Percentiles rank a stretch among this genome's conserved stretches.
phyloP scores from a whole-genome alignment of 2,888 invertebrate species.

The Cabera pusaria region DNA sequence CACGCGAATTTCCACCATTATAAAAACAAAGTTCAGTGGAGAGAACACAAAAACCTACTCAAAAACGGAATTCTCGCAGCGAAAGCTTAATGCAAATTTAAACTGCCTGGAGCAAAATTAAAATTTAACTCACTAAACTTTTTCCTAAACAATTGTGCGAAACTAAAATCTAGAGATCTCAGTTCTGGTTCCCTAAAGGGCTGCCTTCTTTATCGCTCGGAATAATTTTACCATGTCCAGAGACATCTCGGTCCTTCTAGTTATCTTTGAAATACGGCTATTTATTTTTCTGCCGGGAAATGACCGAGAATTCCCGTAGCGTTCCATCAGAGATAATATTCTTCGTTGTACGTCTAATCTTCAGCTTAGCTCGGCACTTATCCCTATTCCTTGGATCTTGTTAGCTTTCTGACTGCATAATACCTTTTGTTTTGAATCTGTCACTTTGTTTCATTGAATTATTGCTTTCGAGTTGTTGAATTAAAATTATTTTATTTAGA shows the following conservation, averaged over 20 bases:
- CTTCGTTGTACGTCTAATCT: conserved; percentile 34
- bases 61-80: too few relatives aligned
- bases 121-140: too few relatives aligned
- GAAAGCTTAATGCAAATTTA: too few relatives aligned
- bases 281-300: conserved; percentile 26
- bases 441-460: conserved; percentile 22
- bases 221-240: conserved; percentile 25
- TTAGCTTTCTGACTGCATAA: conserved; percentile 36
- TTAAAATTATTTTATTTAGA: conserved; percentile 1
- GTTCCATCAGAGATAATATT: conserved; percentile 34
- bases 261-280: conserved; percentile 21
- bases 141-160: not conserved
- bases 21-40: too few relatives aligned
- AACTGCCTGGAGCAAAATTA: too few relatives aligned
- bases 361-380: conserved; percentile 37
- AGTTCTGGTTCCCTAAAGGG: conserved; percentile 7
- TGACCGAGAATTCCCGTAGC: conserved; percentile 22
- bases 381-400: conserved; percentile 37
- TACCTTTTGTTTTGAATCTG: conserved; percentile 26
- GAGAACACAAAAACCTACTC: too few relatives aligned
- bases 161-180: conserved; percentile 9
- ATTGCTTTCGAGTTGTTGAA: conserved; percentile 4
- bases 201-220: conserved; percentile 17
- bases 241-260: conserved; percentile 13
- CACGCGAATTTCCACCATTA: too few relatives aligned